phyloP scores from a whole-genome alignment of 2,797 vertebrate species.

The Alectoris magna region DNA sequence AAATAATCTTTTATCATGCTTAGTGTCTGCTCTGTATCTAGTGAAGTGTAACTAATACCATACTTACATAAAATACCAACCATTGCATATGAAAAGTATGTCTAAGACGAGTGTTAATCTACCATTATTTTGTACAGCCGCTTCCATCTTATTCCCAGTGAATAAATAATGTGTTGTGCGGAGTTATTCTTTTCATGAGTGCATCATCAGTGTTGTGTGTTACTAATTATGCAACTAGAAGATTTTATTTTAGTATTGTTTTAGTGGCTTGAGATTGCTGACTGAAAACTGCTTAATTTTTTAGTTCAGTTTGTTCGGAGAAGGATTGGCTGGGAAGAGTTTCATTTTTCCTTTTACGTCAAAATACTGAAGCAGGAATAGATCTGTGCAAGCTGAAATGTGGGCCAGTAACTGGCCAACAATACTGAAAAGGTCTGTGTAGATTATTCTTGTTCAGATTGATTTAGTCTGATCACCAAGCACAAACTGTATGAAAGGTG shows the following conservation, averaged over 20 bases:
- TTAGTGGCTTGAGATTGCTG: neutral
- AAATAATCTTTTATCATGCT: neutral
- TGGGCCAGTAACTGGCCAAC: neutral
- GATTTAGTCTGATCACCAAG: neutral
- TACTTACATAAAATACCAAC: neutral
- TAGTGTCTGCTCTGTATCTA: slow-evolving; percentile 17
- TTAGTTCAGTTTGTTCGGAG: neutral
- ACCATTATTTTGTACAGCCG: neutral
- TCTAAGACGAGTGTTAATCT: neutral
- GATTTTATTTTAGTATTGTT: neutral
- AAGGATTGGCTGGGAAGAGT: neutral
- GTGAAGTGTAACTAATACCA: neutral
- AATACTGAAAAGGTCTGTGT: neutral
- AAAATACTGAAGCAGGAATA: neutral
- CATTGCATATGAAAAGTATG: neutral
- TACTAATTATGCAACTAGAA: neutral
- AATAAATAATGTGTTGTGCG: neutral
- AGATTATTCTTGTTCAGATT: neutral
- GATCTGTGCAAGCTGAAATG: neutral
- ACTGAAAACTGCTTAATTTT: neutral
- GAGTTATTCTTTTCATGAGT: neutral
- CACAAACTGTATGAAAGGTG: neutral
- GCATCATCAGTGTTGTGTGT: neutral
- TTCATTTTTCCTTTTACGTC: neutral
- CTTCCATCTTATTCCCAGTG: neutral